Percentiles rank a stretch among this genome's conserved stretches.
phyloP scores from a whole-genome alignment of 2,888 invertebrate genomes.

The Ichneumon xanthorius region DNA sequence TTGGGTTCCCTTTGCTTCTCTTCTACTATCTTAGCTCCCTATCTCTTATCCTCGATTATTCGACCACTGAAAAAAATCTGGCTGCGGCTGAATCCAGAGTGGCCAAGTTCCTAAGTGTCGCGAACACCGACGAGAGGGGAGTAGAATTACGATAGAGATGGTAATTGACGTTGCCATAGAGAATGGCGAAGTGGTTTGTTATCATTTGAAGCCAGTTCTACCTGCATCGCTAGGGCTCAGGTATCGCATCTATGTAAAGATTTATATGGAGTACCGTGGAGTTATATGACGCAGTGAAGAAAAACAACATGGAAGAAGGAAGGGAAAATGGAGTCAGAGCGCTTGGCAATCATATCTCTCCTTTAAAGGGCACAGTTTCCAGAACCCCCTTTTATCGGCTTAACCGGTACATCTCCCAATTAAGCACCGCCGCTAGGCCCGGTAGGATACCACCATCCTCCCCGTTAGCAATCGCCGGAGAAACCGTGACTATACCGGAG shows the following conservation, averaged over 20 bases:
- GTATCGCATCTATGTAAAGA: constrained; percentile 10
- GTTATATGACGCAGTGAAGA: background rate
- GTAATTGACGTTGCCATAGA: background rate
- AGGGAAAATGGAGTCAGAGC: background rate
- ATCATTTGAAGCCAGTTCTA: constrained; percentile 12
- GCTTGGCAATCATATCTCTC: constrained; percentile 30
- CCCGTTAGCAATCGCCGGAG: constrained; percentile 45
- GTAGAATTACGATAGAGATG: constrained; percentile 47
- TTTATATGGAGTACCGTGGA: background rate
- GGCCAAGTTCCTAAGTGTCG: constrained; percentile 25
- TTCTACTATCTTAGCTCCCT: constrained; percentile 28
- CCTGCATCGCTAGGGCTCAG: background rate
- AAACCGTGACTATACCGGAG: constrained; percentile 54
- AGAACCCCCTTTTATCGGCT: constrained; percentile 54
- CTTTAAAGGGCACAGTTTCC: background rate
- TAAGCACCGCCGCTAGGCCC: constrained; percentile 68
- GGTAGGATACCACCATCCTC: background rate
- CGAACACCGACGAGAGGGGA: constrained; percentile 15
- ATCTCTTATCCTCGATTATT: constrained; percentile 53
- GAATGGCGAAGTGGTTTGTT: background rate
- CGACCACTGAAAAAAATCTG: constrained; percentile 50
- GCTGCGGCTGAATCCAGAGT: constrained; percentile 31
- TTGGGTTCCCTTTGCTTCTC: constrained; percentile 23
- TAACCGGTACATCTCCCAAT: constrained; percentile 70
- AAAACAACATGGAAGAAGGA: background rate